phyloP scores from a whole-genome alignment of 2,113 vertebrate species.

The Psophia crepitans region DNA sequence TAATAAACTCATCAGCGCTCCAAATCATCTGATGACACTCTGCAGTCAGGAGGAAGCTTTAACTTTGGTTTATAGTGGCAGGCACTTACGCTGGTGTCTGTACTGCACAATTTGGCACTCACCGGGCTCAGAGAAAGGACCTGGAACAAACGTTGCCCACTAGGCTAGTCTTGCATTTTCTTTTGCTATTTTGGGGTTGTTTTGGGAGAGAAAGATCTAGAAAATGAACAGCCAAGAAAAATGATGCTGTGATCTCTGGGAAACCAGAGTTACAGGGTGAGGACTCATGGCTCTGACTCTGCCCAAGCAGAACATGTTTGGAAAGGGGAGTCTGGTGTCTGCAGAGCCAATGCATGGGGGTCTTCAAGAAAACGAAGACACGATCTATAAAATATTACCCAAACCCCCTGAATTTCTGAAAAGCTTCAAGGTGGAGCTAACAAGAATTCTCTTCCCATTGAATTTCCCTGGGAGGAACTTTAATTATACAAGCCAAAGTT shows the following conservation, averaged over 20 bases:
- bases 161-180: not conserved
- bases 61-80: not conserved
- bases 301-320: not conserved
- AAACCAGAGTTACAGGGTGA: not conserved
- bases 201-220: not conserved
- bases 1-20: not conserved
- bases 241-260: not conserved
- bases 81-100: not conserved
- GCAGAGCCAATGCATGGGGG: not conserved
- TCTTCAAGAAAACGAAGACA: not conserved
- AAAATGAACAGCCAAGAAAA: not conserved
- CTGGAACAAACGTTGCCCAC: not conserved
- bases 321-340: not conserved
- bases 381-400: not conserved
- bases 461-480: not conserved
- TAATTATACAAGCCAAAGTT: not conserved
- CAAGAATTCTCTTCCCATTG: not conserved
- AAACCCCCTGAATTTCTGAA: not conserved
- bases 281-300: not conserved
- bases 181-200: not conserved
- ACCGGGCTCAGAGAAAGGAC: not conserved
- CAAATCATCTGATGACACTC: not conserved
- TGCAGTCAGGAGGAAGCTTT: not conserved
- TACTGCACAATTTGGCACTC: not conserved
- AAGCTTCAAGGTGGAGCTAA: not conserved